Percentiles rank a stretch among this genome's conserved stretches.
Evolutionary conservation across 2,113 vertebrate genomes (phyloP).

Genomic region (Channa argus): DNA sequence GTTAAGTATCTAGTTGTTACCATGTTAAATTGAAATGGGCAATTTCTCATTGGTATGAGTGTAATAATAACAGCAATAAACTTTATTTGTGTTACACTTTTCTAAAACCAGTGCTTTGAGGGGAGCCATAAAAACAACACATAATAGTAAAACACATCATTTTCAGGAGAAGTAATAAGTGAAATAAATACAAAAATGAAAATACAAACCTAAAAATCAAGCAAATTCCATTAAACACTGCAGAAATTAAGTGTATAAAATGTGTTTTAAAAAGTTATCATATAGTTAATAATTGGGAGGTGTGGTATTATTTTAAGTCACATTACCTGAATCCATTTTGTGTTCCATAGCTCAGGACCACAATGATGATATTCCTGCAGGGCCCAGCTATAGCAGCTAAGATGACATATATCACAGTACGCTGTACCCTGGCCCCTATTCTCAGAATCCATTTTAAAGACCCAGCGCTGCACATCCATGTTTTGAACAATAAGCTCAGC

Average conservation of each 20-base stretch:
- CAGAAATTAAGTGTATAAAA: conserved; percentile 27
- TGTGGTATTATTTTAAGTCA: conserved; percentile 5
- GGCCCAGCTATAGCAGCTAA: conserved; percentile 83
- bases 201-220: conserved; percentile 38
- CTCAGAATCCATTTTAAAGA: conserved; percentile 88
- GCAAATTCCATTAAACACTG: conserved; percentile 37
- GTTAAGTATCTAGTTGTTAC: conserved; percentile 44
- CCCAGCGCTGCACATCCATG: conserved; percentile 85
- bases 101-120: conserved; percentile 37
- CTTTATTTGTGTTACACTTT: conserved; percentile 49
- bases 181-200: conserved; percentile 33
- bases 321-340: conserved; percentile 83
- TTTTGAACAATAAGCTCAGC: conserved; percentile 84
- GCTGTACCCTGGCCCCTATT: conserved; percentile 84
- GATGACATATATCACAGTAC: conserved; percentile 85
- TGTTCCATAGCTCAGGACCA: conserved; percentile 74
- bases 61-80: conserved; percentile 53
- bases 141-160: conserved; percentile 50
- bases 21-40: conserved; percentile 45
- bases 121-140: conserved; percentile 40
- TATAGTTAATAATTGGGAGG: conserved; percentile 12
- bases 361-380: conserved; percentile 69
- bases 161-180: conserved; percentile 36
- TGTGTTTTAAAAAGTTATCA: conserved; percentile 7
- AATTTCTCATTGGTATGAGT: conserved; percentile 36